Evolutionary conservation across 2,888 invertebrate genomes (phyloP), one percentile per base, ranked within the genome.

Genomic region (Andrena camellia): DNA sequence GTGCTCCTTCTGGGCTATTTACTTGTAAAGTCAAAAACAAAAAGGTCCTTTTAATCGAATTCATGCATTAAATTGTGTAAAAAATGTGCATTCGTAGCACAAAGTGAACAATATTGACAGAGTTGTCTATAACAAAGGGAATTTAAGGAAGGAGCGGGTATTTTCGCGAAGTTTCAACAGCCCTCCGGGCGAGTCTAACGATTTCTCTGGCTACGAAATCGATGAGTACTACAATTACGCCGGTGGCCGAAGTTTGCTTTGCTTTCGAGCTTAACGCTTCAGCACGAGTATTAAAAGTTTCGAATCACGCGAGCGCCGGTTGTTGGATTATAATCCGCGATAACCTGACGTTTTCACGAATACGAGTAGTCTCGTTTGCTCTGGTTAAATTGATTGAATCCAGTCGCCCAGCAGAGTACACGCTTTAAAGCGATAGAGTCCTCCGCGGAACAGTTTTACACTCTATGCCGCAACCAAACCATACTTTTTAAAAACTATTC

Each of bases 241-340:
- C 68, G 76, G 64, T 63, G 57, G 82, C 59, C 59, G 52, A 88
- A 88, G 88, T 88, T 87, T 88, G 79, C 81, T 86, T 86, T 87
- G 88, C 87, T 86, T 86, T 83, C 83, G 74, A 86, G 86, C 73
- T 84, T 75, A 84, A 83, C 86, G 83, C 82, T 84, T 84, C 31
- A 79, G 85, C 88, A 78, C 83, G 85, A 81, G 83, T 70, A 86
- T 86, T 87, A 87, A 87, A 88, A 88, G 88, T 88, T 88, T 83
- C 71, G 74, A 29, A 78, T 81, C 88, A 88, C 88, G 88, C 88
- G 79, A 88, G 42, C 77, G 52, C 70, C 57, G 57, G 72, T 54
- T 68, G 81, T 69, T 70, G 86, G 84, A 86, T 88, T 85, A 86
- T 86, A 86, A 88, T 85, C 71, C 62, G 69, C 78, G 83, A 85